Base-by-base conservation (phyloP, 2,888 invertebrate species). In the Cetonia aurata region DNA sequence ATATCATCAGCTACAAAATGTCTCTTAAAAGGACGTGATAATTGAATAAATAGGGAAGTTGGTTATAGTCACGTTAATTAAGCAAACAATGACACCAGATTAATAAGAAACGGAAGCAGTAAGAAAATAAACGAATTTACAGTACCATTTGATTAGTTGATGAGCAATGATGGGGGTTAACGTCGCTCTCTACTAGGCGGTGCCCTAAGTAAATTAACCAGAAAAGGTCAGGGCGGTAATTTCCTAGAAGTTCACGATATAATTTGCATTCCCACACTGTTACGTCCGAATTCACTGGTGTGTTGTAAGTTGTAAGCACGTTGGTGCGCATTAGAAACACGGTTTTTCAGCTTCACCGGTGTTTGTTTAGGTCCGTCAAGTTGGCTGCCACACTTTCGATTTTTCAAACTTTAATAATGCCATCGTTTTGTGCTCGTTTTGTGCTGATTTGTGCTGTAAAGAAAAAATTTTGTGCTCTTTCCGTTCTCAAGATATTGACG, bases 241-340 rank as follows among this genome's bases (percentile, higher is more conserved):
- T 72, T 66, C 59, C 48, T 53, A 42, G 71, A 42, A 42, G 70
- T 52, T 56, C 42, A 55, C 71, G 73, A 65, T 71, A 66, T 70
- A 50, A 71, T 73, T 73, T 73, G 68, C 73, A 73, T 73, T 65
- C 50, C 50, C 62, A 65, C 37, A 41, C 17, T 46, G 41, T 37
- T 50, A 37, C 50, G 62, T 50, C 37, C 50, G 67, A 67, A 57
- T 46, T 56, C 56, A 67, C n/a, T n/a, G n/a, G n/a, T n/a, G 55
- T 33, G 33, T 56, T n/a, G n/a, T n/a, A n/a, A n/a, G 56, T 46
- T 56, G 42, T 67, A 48, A 17, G 56, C 44, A 37, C 15, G 44
- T 56, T 10, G 44, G 33, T 42, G 46, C 46, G 41, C 13, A 31
- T 15, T 10, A 37, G 37, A 46, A 8, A 46, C 31, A 55, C 56